A percentile compares a stretch with the other conserved stretches of the same genome.
These are phyloP conservation scores for Azemiops feae DNA, from an alignment of 2,113 vertebrate genomes.

Conservation along the genomic window DNA sequence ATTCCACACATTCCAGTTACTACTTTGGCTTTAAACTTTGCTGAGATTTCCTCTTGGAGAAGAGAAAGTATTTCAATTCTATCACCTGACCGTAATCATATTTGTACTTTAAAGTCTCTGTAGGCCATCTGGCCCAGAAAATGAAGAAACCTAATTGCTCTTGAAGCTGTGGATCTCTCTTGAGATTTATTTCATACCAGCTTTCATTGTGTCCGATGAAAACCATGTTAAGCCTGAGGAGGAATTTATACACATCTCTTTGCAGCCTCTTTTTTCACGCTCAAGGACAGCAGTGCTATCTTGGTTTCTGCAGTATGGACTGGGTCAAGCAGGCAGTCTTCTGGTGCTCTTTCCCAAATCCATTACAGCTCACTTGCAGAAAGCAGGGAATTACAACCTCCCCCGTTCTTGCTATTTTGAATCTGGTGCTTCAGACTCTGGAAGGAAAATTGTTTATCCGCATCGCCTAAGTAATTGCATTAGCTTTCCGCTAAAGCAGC, in stretches of 20 bases:
- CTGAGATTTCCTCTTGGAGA: not conserved
- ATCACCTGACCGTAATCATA: constrained; percentile 4
- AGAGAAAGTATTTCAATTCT: not conserved
- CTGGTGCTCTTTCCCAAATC: not conserved
- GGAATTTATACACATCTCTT: constrained; percentile 4
- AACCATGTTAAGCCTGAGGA: constrained; percentile 11
- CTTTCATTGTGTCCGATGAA: not conserved
- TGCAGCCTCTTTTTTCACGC: not conserved
- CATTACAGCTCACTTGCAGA: not conserved
- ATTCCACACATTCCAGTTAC: not conserved
- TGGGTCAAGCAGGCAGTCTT: not conserved
- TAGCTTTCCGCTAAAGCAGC: not conserved
- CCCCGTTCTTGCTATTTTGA: not conserved
- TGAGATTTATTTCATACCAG: constrained; percentile 1
- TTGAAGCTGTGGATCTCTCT: not conserved
- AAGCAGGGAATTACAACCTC: not conserved
- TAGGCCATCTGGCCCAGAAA: constrained; percentile 11
- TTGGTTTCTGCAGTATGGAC: not conserved
- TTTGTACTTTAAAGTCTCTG: not conserved
- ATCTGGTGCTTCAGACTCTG: not conserved
- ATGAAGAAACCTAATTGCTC: constrained; percentile 11
- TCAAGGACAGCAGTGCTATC: not conserved
- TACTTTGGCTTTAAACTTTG: not conserved
- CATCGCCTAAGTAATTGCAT: constrained; percentile 29
- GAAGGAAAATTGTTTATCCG: constrained; percentile 11